Evolutionary conservation across 2,888 invertebrate genomes (phyloP), one percentile per base, ranked within the genome.

Genomic region (Nephrocerus scutellatus): DNA sequence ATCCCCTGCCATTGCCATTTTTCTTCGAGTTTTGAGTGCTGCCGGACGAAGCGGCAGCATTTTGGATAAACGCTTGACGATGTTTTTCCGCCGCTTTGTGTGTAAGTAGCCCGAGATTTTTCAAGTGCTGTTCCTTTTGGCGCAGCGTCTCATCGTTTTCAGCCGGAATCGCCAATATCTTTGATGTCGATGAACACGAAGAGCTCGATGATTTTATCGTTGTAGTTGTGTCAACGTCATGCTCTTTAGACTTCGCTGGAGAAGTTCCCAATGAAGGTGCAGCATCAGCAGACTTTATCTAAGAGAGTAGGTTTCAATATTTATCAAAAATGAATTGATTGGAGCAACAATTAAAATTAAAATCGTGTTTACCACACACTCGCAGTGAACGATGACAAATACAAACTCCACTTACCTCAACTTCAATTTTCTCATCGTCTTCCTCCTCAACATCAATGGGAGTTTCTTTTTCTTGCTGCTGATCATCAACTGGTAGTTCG

Each of bases 31-130:
- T 16, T n/a, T n/a, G n/a, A n/a, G n/a, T n/a, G n/a, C n/a, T n/a
- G 31, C 33, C 43, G 12, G 33, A 30, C 25, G 31, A 41, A 14
- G 34, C 15, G 23, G 35, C 25, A 4, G 52, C 50, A 29, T 43
- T 47, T 42, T 61, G 59, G 22, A 65, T 59, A 30, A 56, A 57
- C 44, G 65, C 62, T 48, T 60, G 63, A 12, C 68, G 75, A 34
- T 75, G 72, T 44, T 72, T 74, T 13, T 82, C 82, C 0, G 83
- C 83, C 6, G 80, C 83, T 54, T 82, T 78, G 53, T 82, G 74
- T 1, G 85, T 84, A 21, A 84, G 72, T 30, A 88, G 60, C 0
- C 88, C 88, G 21, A 88, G 67, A 6, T 83, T 78, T 54, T 83
- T 74, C 3, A 88, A 62, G 29, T 87, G 80, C 32, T 76, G 78